These are phyloP conservation scores for Mormyrus hasselquistii DNA, from an alignment of 2,797 vertebrate species.

Conservation along the genomic window DNA sequence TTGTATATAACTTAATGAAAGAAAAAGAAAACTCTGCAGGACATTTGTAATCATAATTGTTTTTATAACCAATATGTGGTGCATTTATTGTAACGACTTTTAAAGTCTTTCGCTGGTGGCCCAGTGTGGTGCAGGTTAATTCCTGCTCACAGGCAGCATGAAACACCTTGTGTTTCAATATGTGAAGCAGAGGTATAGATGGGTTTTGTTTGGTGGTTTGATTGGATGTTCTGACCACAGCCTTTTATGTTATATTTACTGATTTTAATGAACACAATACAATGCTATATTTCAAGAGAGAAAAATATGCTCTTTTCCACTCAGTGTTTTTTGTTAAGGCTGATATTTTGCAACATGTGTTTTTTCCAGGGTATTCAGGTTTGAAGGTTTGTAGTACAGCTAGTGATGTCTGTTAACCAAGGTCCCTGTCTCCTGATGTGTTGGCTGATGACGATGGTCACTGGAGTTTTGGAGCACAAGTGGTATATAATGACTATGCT, in stretches of 20 bases:
- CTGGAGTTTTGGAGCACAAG: neutral
- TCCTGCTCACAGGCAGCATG: neutral
- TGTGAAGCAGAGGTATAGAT: neutral
- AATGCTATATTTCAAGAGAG: neutral
- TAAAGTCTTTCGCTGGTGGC: neutral
- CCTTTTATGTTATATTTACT: slow-evolving; percentile 11
- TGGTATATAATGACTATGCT: neutral
- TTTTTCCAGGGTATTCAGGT: neutral
- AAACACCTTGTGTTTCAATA: neutral
- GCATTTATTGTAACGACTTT: neutral
- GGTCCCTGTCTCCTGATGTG: neutral
- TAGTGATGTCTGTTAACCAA: neutral
- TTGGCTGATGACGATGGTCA: neutral
- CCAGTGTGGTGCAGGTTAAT: neutral
- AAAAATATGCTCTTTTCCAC: neutral
- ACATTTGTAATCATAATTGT: neutral
- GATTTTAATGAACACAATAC: neutral
- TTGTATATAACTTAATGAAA: neutral
- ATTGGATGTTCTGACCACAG: neutral
- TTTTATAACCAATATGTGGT: neutral
- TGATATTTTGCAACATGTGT: neutral
- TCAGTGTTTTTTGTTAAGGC: neutral
- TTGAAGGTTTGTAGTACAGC: neutral
- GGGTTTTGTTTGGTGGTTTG: neutral
- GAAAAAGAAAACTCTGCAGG: neutral